Evolutionary conservation across 2,888 invertebrate genomes (phyloP).

Genomic region (Halictus quadricinctus): DNA sequence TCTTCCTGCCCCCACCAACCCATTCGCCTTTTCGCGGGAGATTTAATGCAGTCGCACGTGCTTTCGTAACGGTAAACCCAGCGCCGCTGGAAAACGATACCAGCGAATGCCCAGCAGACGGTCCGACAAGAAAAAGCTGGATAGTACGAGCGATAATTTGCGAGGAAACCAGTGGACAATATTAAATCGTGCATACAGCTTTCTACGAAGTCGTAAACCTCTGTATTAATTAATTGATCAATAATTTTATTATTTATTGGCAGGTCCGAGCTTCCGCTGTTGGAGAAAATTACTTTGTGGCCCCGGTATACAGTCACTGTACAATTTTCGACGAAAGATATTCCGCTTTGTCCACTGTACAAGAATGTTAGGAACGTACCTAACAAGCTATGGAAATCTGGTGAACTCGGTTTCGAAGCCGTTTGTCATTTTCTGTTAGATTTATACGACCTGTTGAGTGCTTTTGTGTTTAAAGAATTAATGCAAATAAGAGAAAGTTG

Average conservation of each 20-base stretch:
- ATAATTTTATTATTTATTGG: slow-evolving; percentile 52
- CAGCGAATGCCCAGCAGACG: slow-evolving; percentile 28
- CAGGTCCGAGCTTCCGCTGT: slow-evolving; percentile 33
- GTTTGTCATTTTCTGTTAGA: neutral
- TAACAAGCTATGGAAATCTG: neutral
- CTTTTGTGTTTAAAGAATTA: neutral
- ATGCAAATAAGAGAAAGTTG: slow-evolving; percentile 6
- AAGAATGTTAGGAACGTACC: neutral
- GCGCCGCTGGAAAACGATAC: slow-evolving; percentile 57
- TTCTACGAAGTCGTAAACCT: slow-evolving; percentile 41
- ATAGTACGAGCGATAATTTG: slow-evolving; percentile 32
- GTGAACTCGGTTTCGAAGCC: neutral
- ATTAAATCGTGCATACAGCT: slow-evolving; percentile 29
- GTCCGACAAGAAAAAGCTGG: slow-evolving; percentile 35
- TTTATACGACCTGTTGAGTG: neutral
- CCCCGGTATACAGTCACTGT: neutral
- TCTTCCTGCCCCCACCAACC: slow-evolving; percentile 50
- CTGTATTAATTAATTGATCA: slow-evolving; percentile 51
- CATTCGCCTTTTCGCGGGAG: slow-evolving; percentile 34
- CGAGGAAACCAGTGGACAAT: slow-evolving; percentile 32
- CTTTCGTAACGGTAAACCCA: slow-evolving; percentile 68
- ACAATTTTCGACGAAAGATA: neutral
- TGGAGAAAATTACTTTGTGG: slow-evolving; percentile 36
- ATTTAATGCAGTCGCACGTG: slow-evolving; percentile 69
- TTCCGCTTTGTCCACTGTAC: neutral